These are phyloP conservation scores for Calliphora vicina DNA, from an alignment of 1,140 invertebrate species.

Conservation along the genomic window DNA sequence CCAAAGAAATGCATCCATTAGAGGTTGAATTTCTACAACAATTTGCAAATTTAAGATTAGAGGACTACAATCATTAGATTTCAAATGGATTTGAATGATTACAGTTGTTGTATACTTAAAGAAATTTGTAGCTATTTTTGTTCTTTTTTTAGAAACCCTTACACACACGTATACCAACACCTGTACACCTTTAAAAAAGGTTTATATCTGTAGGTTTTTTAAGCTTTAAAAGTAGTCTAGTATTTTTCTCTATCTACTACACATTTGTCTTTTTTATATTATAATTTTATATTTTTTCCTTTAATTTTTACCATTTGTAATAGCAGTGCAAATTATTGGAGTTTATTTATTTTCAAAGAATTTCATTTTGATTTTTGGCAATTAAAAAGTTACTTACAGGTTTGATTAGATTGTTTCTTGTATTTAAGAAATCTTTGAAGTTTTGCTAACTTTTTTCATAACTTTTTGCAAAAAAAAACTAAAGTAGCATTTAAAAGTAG, in stretches of 20 bases:
- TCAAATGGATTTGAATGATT: background rate
- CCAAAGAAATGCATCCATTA: constrained; percentile 85
- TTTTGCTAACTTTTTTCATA: too few species aligned
- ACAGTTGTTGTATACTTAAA: constrained; percentile 1
- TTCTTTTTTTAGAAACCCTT: background rate
- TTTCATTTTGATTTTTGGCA: too few species aligned
- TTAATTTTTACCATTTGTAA: background rate
- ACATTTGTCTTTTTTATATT: too few species aligned
- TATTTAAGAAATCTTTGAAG: too few species aligned
- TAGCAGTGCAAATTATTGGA: too few species aligned
- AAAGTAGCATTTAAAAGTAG: constrained; percentile 19
- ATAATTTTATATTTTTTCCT: background rate
- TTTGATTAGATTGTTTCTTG: too few species aligned
- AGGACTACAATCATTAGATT: constrained; percentile 59
- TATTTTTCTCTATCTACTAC: background rate
- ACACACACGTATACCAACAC: background rate
- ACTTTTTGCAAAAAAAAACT: background rate
- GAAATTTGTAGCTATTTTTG: background rate
- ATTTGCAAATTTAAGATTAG: constrained; percentile 55
- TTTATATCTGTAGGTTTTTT: background rate
- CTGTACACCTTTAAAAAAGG: background rate
- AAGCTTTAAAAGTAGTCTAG: background rate
- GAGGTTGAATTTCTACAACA: constrained; percentile 86
- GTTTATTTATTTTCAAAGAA: too few species aligned
- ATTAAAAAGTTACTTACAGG: too few species aligned